Evolutionary conservation across 1,140 invertebrate genomes (phyloP).

Genomic region (Hyles euphorbiae): DNA sequence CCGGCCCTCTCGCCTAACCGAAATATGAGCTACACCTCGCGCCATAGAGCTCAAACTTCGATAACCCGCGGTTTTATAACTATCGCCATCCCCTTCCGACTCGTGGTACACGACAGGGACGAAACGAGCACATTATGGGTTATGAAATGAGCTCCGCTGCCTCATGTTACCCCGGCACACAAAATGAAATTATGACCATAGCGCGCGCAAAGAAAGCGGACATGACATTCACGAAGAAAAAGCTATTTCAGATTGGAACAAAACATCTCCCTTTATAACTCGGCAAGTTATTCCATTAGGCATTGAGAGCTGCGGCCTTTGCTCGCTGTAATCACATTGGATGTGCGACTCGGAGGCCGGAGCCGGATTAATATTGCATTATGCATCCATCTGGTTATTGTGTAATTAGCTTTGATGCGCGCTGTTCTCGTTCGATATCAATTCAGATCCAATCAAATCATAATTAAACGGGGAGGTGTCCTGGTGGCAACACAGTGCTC

Average conservation of each 20-base stretch:
- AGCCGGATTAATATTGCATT: too few species aligned
- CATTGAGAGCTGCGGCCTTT: slow-evolving; percentile 5
- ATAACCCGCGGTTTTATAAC: slow-evolving; percentile 41
- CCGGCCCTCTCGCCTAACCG: slow-evolving; percentile 24
- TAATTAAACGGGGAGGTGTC: slow-evolving; percentile 27
- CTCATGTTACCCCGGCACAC: slow-evolving; percentile 51
- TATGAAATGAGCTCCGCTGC: slow-evolving; percentile 64
- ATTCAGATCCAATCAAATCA: slow-evolving; percentile 29
- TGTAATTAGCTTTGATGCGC: slow-evolving; percentile 18
- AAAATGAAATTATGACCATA: slow-evolving; percentile 65
- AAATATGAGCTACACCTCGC: slow-evolving; percentile 38
- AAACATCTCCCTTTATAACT: slow-evolving; percentile 16
- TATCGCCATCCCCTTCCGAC: slow-evolving; percentile 31
- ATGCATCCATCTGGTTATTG: too few species aligned
- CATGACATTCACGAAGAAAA: slow-evolving; percentile 28
- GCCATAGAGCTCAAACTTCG: slow-evolving; percentile 51
- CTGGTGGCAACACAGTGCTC: slow-evolving; percentile 19
- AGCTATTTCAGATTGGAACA: slow-evolving; percentile 7
- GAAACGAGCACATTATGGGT: slow-evolving; percentile 53
- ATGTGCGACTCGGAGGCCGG: too few species aligned
- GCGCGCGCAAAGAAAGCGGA: slow-evolving; percentile 55
- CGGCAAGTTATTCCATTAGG: slow-evolving; percentile 11
- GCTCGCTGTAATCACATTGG: too few species aligned
- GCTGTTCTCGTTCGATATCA: slow-evolving; percentile 26
- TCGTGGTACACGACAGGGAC: slow-evolving; percentile 29